These are phyloP conservation scores for Actinopyga echinites DNA, from an alignment of 53 echinoderm and acorn worm genomes.

Conservation along the genomic window DNA sequence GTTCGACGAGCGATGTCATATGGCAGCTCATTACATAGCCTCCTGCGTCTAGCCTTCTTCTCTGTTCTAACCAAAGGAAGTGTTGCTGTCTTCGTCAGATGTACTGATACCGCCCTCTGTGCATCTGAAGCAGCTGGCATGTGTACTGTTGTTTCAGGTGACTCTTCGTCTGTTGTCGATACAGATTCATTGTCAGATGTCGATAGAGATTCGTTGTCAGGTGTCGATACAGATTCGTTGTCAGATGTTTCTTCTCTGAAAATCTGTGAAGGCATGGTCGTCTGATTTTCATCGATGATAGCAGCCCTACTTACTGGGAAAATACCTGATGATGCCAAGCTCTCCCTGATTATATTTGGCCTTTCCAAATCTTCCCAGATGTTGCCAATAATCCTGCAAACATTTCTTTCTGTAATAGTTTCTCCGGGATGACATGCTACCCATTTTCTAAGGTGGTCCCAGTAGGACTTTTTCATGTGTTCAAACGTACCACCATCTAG, in stretches of 20 bases:
- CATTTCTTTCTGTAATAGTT: not conserved
- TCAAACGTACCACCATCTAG: slow-evolving; percentile 47
- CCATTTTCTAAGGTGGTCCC: slow-evolving; percentile 25
- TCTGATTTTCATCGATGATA: slow-evolving; percentile 1
- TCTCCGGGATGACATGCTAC: not conserved
- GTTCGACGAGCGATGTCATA: not conserved
- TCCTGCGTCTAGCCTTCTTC: slow-evolving; percentile 25
- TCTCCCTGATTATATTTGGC: slow-evolving; percentile 7
- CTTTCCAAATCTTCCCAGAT: slow-evolving; percentile 5
- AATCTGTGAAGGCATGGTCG: not conserved
- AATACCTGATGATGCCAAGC: slow-evolving; percentile 4
- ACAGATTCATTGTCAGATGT: too few relatives aligned
- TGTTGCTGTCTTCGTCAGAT: not conserved
- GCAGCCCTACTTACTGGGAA: slow-evolving; percentile 11
- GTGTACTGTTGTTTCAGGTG: not conserved
- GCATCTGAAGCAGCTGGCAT: not conserved
- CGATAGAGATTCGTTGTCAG: too few relatives aligned
- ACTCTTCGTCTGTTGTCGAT: not conserved
- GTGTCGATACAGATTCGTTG: not conserved
- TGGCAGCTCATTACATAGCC: slow-evolving; percentile 35
- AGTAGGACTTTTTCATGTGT: slow-evolving; percentile 37
- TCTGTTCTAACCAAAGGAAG: not conserved
- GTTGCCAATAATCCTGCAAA: slow-evolving; percentile 13
- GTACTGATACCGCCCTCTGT: not conserved
- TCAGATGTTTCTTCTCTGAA: not conserved